Base-by-base conservation (phyloP, 2,113 vertebrate species). In the Cnemophilus loriae region DNA sequence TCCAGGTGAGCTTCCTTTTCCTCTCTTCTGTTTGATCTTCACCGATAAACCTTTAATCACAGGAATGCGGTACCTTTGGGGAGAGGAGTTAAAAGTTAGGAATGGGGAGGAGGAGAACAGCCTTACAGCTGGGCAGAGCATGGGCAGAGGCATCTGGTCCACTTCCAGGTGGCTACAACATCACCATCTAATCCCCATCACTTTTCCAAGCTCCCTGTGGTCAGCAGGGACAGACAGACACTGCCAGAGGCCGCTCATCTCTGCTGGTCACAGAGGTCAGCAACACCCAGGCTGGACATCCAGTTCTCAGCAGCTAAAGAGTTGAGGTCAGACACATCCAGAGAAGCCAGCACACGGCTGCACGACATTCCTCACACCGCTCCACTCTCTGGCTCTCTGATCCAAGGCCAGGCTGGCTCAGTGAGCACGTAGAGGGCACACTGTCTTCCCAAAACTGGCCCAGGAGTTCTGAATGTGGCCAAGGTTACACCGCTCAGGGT, bases 51-150 rank as follows among this genome's bases (percentile, higher is more conserved):
- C 88, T 87, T 95, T 92, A 90, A 86, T 93, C 93, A 92, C 79
- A 96, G 96, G 85, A 74, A 68, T 77, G 86, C 30, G 83, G 92
- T 95, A 96, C 95, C 94, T 95, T 95, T 79, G 91, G 94, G 96
- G 95, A 96, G 39, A 95, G 96, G 96, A 93, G 83, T 95, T 91
- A 90, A 64, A 64, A 95, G 73, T 93, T 94, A 96, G 92, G 79
- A 80, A 41, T 49, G 75, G 82, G 59, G 50, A 91, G 50, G 67
- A 83, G 39, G 61, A n/a, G 7, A 92, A 77, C 56, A 84, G 94
- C 86, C 86, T 80, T 84, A 84, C 18, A 95, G 91, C 80, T 69
- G 86, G 87, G 91, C 83, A 93, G 81, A 94, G 77, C 35, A n/a
- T 7, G 70, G 44, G 60, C 53, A 93, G 53, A 90, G 39, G 57